Conservation (phyloP, 2,797 vertebrate genomes). For the Acridotheres tristis region DNA sequence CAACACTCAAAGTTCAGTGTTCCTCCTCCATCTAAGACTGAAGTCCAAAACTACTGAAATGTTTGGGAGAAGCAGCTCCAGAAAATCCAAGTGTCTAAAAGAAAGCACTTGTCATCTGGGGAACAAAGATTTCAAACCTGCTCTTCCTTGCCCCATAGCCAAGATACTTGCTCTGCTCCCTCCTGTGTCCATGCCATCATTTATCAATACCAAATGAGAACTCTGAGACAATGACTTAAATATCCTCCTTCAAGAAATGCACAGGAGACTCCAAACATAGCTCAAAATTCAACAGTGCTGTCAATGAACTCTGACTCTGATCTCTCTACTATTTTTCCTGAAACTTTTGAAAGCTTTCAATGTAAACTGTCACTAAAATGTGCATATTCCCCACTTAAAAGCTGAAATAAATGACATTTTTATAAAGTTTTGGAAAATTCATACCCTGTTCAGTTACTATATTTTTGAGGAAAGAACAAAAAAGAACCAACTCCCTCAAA, state of each 20-base stretch:
- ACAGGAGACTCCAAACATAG: background rate
- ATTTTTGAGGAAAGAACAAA: background rate
- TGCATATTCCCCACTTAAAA: background rate
- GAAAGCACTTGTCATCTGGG: background rate
- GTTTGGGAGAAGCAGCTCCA: background rate
- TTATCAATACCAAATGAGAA: background rate
- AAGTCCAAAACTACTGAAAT: background rate
- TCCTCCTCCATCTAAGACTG: background rate
- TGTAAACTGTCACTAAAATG: background rate
- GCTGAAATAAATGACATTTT: background rate
- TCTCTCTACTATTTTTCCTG: background rate
- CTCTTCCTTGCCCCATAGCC: background rate
- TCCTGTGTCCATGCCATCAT: fast-evolving
- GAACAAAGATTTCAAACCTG: background rate
- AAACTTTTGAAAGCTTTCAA: background rate
- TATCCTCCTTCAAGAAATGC: background rate
- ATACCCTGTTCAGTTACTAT: background rate
- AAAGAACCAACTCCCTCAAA: background rate
- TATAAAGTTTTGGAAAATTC: background rate
- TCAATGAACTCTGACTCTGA: background rate
- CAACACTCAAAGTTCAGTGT: background rate
- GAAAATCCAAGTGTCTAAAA: background rate
- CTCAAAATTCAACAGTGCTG: background rate
- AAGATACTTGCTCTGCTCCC: background rate
- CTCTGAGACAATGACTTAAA: background rate